These are phyloP conservation scores for Drosophila santomea DNA, from an alignment of 1,140 invertebrate species.

Conservation along the genomic window DNA sequence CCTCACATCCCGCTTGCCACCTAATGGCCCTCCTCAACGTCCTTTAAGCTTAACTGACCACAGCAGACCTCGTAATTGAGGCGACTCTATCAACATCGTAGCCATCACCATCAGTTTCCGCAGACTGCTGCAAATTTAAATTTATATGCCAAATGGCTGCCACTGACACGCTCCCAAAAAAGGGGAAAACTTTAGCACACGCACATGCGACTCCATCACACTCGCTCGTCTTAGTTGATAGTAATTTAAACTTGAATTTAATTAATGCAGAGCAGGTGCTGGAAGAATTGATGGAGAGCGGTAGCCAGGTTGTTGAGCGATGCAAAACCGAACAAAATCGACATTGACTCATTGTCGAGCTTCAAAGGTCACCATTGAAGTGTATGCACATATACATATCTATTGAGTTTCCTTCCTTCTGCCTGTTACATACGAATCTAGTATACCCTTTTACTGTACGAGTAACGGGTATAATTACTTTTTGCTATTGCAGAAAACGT, in stretches of 20 bases:
- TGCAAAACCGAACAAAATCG: constrained; percentile 15
- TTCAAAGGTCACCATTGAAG: neutral
- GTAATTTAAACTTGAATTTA: constrained; percentile 38
- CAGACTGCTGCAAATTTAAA: constrained; percentile 45
- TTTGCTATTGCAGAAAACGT: neutral
- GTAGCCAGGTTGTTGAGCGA: constrained; percentile 23
- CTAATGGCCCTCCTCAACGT: neutral
- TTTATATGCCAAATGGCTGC: constrained; percentile 34
- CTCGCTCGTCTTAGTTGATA: neutral
- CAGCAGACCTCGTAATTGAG: constrained; percentile 47
- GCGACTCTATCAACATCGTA: constrained; percentile 45
- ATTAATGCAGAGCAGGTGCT: constrained; percentile 43
- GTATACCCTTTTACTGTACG: too few relatives aligned
- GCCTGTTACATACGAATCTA: too few relatives aligned
- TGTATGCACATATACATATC: too few relatives aligned
- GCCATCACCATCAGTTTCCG: constrained; percentile 23
- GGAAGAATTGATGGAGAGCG: constrained; percentile 16
- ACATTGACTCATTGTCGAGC: constrained; percentile 21
- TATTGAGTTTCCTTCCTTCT: too few relatives aligned
- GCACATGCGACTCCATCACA: constrained; percentile 8
- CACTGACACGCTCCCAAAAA: constrained; percentile 23
- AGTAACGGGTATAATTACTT: too few relatives aligned
- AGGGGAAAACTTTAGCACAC: constrained; percentile 19
- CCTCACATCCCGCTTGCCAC: neutral
- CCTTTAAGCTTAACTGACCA: constrained; percentile 52